Conservation (phyloP, 2,797 vertebrate genomes). For the Rhinoraja longicauda region DNA sequence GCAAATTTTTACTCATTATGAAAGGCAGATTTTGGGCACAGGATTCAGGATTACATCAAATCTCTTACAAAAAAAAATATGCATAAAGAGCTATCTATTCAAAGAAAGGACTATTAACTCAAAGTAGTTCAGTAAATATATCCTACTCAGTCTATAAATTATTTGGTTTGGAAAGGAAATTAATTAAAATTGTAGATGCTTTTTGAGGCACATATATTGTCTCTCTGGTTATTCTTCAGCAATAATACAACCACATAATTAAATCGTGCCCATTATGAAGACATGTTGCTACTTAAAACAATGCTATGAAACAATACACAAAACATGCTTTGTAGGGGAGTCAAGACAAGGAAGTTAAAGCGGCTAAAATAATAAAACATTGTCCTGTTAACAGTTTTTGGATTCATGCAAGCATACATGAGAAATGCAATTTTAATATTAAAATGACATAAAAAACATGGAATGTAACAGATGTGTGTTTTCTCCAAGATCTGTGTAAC, state of each 20-base stretch:
- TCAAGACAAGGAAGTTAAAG: conserved; percentile 11
- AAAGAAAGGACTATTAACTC: too few species aligned
- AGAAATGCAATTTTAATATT: conserved; percentile 12
- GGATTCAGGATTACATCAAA: neutral
- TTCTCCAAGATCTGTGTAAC: neutral
- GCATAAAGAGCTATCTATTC: neutral
- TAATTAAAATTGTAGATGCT: neutral
- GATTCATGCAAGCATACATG: conserved; percentile 23
- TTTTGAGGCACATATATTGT: neutral
- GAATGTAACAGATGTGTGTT: neutral
- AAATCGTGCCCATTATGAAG: conserved; percentile 28
- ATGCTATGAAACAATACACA: conserved; percentile 26
- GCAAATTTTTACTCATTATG: neutral
- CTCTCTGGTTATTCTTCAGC: neutral
- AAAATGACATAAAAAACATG: conserved; percentile 19
- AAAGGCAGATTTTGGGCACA: neutral
- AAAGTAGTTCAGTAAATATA: neutral
- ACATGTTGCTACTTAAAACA: conserved; percentile 2
- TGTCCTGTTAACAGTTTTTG: neutral
- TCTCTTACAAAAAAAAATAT: neutral
- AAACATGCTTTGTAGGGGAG: neutral
- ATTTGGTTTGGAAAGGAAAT: neutral
- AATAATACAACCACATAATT: neutral
- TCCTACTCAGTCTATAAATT: neutral
- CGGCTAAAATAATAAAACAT: conserved; percentile 25